Percentiles rank a stretch among this genome's conserved stretches.
These are phyloP conservation scores for Dipodomys ordii DNA, from an alignment of 2,113 vertebrate genomes.

Conservation along the genomic window DNA sequence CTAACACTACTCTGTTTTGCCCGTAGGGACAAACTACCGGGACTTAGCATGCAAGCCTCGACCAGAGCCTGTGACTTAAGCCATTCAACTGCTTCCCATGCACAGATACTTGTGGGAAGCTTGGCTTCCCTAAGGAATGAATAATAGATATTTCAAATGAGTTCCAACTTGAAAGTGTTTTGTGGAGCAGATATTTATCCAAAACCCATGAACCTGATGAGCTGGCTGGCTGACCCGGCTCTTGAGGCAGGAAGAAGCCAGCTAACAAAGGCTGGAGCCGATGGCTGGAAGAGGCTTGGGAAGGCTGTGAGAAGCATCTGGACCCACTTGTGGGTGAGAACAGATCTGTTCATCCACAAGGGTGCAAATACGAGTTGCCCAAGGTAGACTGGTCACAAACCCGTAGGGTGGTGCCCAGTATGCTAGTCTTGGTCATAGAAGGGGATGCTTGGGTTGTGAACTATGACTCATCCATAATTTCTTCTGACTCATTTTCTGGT, in stretches of 20 bases:
- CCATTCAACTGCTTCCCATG: background rate
- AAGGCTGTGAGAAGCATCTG: too few species aligned
- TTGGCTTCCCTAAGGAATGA: background rate
- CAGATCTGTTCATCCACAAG: background rate
- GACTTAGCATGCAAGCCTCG: background rate
- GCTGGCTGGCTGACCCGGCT: background rate
- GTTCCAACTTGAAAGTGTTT: background rate
- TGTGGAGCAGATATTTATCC: background rate
- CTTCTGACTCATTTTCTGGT: background rate
- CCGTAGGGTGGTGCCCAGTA: rapidly evolving
- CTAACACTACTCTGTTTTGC: background rate
- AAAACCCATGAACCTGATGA: background rate
- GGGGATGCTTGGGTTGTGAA: background rate
- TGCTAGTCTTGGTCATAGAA: background rate
- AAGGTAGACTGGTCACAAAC: background rate
- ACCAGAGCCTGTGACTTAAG: background rate
- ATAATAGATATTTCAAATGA: background rate
- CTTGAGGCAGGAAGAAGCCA: background rate
- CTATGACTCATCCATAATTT: background rate
- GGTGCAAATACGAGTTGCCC: background rate
- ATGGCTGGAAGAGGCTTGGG: background rate
- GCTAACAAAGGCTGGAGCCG: background rate
- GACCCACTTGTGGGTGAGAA: rapidly evolving
- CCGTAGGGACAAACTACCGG: background rate
- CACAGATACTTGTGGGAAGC: too few species aligned